Base-by-base conservation (phyloP, 2,888 invertebrate genomes). In the Parnassius apollo region DNA sequence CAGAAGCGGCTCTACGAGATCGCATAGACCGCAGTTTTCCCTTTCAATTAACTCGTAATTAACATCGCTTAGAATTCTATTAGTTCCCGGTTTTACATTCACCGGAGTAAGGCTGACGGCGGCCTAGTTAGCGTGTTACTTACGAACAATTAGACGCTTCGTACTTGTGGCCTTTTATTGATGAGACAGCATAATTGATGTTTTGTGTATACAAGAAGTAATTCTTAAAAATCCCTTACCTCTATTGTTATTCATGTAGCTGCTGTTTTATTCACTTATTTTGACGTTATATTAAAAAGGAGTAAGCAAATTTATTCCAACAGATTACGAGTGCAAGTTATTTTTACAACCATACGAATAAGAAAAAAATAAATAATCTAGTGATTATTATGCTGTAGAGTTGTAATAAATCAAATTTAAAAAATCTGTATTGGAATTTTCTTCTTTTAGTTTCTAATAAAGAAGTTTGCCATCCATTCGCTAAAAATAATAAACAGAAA, bases 81-180 rank as follows among this genome's bases (percentile, higher is more conserved):
- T 76, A 75, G 64, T 67, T 66, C 72, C 56, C 67, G 65, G 58
- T 68, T 68, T 70, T 70, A 69, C 66, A 65, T 64, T 49, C 66
- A 61, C 68, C 62, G 67, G 71, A 76, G 70, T 62, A 64, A 68
- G 61, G 66, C 66, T 75, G 85, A 81, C 80, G 74, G 78, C 71
- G 61, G 68, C 74, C 69, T 73, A 74, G 76, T 89, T 89, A 87
- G 75, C 84, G 76, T 77, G 80, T 88, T 86, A 85, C 82, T 87
- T 76, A 82, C 87, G 78, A 81, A 80, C 87, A 84, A 88, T 89
- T 89, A 84, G 66, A 67, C 64, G 63, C 64, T 44, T 51, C 55
- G 48, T 53, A 49, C 48, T 57, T 52, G 57, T 57, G 61, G 61
- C 51, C 45, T 60, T 52, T 49, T 59, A 52, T 48, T 60, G 64